Percentiles rank a stretch among this genome's conserved stretches.
phyloP scores from a whole-genome alignment of 2,113 vertebrate species.

The Rhea americana region DNA sequence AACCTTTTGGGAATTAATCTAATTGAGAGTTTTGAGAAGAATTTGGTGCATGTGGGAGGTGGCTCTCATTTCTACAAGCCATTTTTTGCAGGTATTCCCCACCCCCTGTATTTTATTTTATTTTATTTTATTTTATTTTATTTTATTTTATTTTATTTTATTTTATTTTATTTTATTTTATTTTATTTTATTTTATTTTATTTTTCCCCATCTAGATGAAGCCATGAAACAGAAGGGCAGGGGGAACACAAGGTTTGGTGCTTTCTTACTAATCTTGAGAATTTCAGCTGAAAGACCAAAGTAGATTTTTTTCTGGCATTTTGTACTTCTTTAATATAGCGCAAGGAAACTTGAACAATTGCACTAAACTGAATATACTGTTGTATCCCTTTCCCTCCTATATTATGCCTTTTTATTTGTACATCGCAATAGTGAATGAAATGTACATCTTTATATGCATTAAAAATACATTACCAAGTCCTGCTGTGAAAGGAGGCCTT shows the following conservation, averaged over 20 bases:
- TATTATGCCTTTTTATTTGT: neutral
- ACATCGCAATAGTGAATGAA: neutral
- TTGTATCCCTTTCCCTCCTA: neutral
- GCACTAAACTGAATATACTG: fast-evolving
- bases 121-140: too few species aligned
- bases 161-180: neutral
- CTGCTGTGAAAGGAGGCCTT: neutral
- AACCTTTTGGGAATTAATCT: too few species aligned
- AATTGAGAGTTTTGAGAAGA: too few species aligned
- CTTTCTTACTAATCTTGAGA: neutral
- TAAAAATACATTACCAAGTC: neutral
- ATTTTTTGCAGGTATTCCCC: neutral
- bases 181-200: too few species aligned
- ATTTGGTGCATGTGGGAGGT: too few species aligned
- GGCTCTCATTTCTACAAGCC: neutral
- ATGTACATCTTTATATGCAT: neutral
- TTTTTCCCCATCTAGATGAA: neutral
- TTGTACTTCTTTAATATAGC: neutral
- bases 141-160: too few species aligned
- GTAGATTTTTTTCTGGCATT: neutral
- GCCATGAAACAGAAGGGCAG: neutral
- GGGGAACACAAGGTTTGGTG: neutral
- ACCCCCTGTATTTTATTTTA: too few species aligned
- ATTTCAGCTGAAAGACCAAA: neutral
- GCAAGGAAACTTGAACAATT: neutral